Base-by-base conservation (phyloP, 2,888 invertebrate genomes). In the Macrophya annulata region DNA sequence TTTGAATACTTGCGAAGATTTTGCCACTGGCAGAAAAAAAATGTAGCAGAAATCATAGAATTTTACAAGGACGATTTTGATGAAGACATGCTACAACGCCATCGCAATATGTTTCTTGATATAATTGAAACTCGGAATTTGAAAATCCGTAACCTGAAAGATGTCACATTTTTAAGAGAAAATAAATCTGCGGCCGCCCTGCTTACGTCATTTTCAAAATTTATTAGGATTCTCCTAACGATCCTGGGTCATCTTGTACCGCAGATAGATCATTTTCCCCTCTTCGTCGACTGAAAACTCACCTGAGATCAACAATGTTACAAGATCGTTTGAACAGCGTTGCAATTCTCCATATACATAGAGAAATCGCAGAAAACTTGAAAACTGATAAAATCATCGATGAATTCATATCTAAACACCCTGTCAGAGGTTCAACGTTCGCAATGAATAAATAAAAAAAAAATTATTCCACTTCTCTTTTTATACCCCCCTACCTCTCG, bases 261-360 rank as follows among this genome's bases (percentile, higher is more conserved):
- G 84, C 86, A 21, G 87, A 85, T 65, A 55, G 87, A 4, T 86
- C 87, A 6, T 87, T 87, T 85, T 87, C 86, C 59, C 74, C 83
- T 68, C 83, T 87, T 51, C 81, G 85, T 48, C 45, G 87, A 76
- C 71, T 87, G 17, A 87, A 87, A 85, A 85, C 86, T 1, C 87
- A 86, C 55, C 51, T 86, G 48, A 82, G 86, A 72, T 85, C 83
- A 74, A 86, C 84, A 43, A 87, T 85, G 76, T 48, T 77, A 81
- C 85, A 85, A 51, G 43, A 71, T 25, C 51, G 84, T 25, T 84
- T 86, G 68, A 77, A 86, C 68, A 17, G 84, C 68, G 40, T 86
- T 45, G 86, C 86, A 45, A 84, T 86, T 21, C 62, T 86, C 21
- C 68, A 86, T 48, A 31, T 84, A 55, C 79, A 86, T 74, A 43